A percentile compares a stretch with the other conserved stretches of the same genome.
Conservation (phyloP, 2,797 vertebrate genomes). For the Enteromius viviparus region DNA sequence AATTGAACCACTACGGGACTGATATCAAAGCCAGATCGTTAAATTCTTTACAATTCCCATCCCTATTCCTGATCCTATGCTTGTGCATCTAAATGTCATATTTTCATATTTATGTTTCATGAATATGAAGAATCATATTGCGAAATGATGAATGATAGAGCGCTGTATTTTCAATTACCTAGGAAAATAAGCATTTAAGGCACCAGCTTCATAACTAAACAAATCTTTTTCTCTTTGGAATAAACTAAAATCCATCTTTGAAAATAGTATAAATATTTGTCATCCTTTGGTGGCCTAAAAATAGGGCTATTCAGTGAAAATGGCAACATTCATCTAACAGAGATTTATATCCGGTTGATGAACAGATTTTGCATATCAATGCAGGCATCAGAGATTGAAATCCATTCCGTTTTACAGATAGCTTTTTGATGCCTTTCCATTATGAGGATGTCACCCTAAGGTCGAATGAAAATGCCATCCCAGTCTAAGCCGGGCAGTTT, state of each 20-base stretch:
- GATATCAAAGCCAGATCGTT: background rate
- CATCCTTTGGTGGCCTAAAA: constrained; percentile 21
- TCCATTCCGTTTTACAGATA: constrained; percentile 73
- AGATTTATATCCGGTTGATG: constrained; percentile 58
- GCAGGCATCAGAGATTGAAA: constrained; percentile 71
- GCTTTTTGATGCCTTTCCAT: constrained; percentile 77
- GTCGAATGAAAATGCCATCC: constrained; percentile 79
- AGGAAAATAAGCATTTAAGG: constrained; percentile 1
- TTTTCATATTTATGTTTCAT: constrained; percentile 31
- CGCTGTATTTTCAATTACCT: constrained; percentile 2
- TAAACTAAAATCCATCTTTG: constrained; percentile 20
- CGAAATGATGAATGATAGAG: constrained; percentile 4
- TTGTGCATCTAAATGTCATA: constrained; percentile 32
- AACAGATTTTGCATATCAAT: constrained; percentile 79
- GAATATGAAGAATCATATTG: constrained; percentile 11
- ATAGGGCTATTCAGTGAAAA: constrained; percentile 53
- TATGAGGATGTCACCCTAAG: constrained; percentile 69
- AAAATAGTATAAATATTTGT: constrained; percentile 41
- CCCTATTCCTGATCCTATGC: background rate
- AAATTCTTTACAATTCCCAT: background rate
- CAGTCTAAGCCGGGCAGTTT: constrained; percentile 61
- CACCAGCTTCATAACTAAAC: background rate
- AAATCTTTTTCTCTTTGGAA: background rate
- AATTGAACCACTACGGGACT: background rate
- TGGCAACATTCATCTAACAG: constrained; percentile 50